phyloP scores from a whole-genome alignment of 2,888 invertebrate genomes.

The Drosophila mercatorum region DNA sequence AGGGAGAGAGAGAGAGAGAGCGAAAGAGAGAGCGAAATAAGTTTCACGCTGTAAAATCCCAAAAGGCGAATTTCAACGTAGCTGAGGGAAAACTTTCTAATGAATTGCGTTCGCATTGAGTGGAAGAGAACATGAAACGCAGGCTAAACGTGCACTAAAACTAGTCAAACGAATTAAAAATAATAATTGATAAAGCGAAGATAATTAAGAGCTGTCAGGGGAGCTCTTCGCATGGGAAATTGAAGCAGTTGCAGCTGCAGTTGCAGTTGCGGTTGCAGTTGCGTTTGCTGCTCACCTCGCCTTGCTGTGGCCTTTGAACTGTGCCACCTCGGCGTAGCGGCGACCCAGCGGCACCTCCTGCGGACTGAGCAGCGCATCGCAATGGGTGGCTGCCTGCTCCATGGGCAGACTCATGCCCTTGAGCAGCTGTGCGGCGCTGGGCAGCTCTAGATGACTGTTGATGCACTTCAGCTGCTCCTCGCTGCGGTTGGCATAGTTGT shows the following conservation, averaged over 20 bases:
- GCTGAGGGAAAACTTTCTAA: conserved; percentile 11
- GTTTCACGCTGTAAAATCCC: neutral
- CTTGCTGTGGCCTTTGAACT: conserved; percentile 82
- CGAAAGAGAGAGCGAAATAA: no score
- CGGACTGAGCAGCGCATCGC: conserved; percentile 83
- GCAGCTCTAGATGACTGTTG: conserved; percentile 22
- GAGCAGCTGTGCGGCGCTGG: conserved; percentile 52
- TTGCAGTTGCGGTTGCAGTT: no score
- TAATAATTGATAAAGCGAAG: neutral
- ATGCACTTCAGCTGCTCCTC: conserved; percentile 48
- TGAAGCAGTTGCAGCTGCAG: neutral
- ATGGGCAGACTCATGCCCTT: conserved; percentile 59
- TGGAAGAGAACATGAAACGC: neutral
- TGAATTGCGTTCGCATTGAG: neutral
- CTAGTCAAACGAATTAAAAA: neutral
- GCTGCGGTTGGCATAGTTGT: conserved; percentile 81
- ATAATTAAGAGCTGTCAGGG: neutral
- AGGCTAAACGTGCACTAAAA: neutral
- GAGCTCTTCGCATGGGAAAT: neutral
- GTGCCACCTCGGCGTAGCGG: conserved; percentile 84
- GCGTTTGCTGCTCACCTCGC: conserved; percentile 54
- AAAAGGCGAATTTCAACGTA: neutral
- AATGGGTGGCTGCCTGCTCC: conserved; percentile 47
- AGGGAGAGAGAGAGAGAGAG: no score
- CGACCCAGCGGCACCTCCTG: conserved; percentile 85